Percentiles rank a stretch among this genome's conserved stretches.
These are phyloP conservation scores for Muscicapa adusta DNA, from an alignment of 2,113 vertebrate species.

Conservation along the genomic window DNA sequence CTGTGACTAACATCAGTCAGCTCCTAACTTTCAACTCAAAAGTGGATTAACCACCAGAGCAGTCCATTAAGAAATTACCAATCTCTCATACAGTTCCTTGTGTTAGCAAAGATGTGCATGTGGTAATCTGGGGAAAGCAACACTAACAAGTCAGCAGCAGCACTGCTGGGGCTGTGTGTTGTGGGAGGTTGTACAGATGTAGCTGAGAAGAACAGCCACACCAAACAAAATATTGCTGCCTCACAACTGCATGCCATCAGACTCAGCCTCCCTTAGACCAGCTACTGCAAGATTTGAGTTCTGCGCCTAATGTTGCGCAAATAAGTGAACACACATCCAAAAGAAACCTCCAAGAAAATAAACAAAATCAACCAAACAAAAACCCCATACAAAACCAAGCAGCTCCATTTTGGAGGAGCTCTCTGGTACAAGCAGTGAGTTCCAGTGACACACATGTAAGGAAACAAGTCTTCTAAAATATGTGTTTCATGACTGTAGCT, in stretches of 20 bases:
- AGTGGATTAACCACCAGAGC: not conserved
- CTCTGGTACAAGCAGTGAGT: not conserved
- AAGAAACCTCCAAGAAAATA: not conserved
- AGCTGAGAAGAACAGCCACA: not conserved
- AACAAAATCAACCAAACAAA: not conserved
- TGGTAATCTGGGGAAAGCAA: not conserved
- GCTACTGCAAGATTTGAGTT: not conserved
- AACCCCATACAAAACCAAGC: not conserved
- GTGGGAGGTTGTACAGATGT: not conserved
- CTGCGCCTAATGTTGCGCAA: not conserved
- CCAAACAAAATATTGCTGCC: not conserved
- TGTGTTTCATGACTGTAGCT: accelerated
- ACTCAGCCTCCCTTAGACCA: not conserved
- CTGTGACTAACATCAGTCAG: not conserved
- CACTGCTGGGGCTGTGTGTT: not conserved
- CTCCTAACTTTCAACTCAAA: not conserved
- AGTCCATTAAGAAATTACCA: not conserved
- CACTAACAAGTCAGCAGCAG: not conserved
- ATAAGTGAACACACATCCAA: not conserved
- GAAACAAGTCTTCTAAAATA: not conserved
- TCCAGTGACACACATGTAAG: not conserved
- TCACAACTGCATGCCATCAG: not conserved
- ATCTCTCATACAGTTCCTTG: not conserved
- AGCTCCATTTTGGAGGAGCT: not conserved
- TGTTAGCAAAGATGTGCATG: not conserved